Evolutionary conservation across 2,113 vertebrate species (phyloP).

Genomic region (Aphyosemion australe): DNA sequence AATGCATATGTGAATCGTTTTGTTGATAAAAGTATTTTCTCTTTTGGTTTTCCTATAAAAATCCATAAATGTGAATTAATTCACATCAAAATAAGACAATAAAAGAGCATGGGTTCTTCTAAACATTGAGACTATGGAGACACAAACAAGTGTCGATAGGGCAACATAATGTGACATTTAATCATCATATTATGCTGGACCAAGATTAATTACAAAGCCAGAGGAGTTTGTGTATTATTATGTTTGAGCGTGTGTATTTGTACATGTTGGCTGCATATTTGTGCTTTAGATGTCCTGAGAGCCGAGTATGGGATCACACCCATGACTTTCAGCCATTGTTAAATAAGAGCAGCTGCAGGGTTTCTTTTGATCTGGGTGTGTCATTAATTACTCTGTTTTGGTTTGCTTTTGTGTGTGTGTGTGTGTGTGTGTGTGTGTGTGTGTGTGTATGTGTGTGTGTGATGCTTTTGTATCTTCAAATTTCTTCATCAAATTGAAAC

Average conservation of each 20-base stretch:
- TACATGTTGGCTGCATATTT: background rate
- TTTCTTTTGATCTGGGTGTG: conserved; percentile 63
- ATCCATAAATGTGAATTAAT: no score
- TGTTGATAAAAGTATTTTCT: no score
- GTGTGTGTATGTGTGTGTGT: conserved; percentile 41
- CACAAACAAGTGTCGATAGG: background rate
- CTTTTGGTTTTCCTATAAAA: no score
- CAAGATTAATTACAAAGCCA: background rate
- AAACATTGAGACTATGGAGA: no score
- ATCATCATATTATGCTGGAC: background rate
- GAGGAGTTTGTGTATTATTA: background rate
- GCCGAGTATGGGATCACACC: conserved; percentile 24
- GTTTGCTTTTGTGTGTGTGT: conserved; percentile 17
- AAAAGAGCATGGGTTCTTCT: no score
- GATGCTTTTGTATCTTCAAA: conserved; percentile 31
- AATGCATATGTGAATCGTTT: no score
- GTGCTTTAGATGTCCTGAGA: conserved; percentile 19
- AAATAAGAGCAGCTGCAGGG: conserved; percentile 57
- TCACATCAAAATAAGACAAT: no score
- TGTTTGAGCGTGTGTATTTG: background rate
- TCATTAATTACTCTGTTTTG: conserved; percentile 56
- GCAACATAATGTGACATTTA: background rate
- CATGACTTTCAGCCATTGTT: conserved; percentile 46
- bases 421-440: conserved; percentile 27
- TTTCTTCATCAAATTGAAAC: conserved; percentile 55